Evolutionary conservation across 2,888 invertebrate genomes (phyloP).

Genomic region (Cerceris rybyensis): DNA sequence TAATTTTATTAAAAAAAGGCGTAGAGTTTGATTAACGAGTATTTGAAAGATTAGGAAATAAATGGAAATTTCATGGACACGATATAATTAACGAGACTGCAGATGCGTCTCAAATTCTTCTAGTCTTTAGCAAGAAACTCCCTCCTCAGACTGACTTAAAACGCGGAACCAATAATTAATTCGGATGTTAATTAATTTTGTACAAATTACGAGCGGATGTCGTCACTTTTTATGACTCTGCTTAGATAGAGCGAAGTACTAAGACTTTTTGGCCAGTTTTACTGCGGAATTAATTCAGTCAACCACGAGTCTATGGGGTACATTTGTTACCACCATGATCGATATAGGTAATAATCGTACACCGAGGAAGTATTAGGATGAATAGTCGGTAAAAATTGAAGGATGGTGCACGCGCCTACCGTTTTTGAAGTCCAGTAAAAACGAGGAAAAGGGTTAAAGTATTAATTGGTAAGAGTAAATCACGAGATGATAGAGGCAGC

Average conservation of each 20-base stretch:
- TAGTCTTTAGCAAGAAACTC: slow-evolving; percentile 12
- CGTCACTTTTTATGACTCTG: slow-evolving; percentile 36
- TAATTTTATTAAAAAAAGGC: no score
- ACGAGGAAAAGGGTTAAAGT: not conserved
- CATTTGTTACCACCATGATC: slow-evolving; percentile 28
- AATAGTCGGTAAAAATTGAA: slow-evolving; percentile 36
- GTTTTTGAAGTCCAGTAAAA: slow-evolving; percentile 32
- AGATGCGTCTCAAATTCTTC: slow-evolving; percentile 3
- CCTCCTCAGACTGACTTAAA: slow-evolving; percentile 52
- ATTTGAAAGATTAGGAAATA: no score
- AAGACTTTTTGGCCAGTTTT: slow-evolving; percentile 43
- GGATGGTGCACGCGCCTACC: slow-evolving; percentile 38
- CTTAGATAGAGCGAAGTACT: slow-evolving; percentile 35
- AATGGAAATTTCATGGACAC: not conserved
- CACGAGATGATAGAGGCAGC: slow-evolving; percentile 32
- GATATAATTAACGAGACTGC: slow-evolving; percentile 7
- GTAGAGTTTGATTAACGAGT: no score
- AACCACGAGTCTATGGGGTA: slow-evolving; percentile 13
- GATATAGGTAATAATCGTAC: slow-evolving; percentile 33
- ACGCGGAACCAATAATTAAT: slow-evolving; percentile 47
- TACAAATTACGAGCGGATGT: slow-evolving; percentile 45
- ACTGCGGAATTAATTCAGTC: slow-evolving; percentile 16
- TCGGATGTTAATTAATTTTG: slow-evolving; percentile 42
- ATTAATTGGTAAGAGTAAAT: slow-evolving; percentile 20
- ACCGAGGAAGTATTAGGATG: slow-evolving; percentile 33